Conservation (phyloP, 2,888 invertebrate species). For the Tribolium freemani region DNA sequence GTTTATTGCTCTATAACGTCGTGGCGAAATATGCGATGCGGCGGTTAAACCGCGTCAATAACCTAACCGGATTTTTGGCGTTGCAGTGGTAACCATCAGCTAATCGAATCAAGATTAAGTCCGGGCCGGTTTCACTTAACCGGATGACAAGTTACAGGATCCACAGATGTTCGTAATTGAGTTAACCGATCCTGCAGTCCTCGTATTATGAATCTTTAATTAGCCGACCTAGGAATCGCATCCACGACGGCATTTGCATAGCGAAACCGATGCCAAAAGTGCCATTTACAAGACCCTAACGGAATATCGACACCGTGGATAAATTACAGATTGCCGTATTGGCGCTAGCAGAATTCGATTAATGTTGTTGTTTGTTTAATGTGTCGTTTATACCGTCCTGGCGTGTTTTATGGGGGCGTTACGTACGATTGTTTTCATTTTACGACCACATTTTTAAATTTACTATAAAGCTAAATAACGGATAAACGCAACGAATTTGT, state of each 20-base stretch:
- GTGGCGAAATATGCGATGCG: slow-evolving; percentile 41
- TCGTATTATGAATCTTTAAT: slow-evolving; percentile 49
- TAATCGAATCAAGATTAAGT: slow-evolving; percentile 48
- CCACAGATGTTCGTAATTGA: slow-evolving; percentile 48
- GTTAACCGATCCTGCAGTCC: slow-evolving; percentile 43
- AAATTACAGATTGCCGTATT: slow-evolving; percentile 24
- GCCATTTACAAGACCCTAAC: slow-evolving; percentile 25
- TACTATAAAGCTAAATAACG: slow-evolving; percentile 14
- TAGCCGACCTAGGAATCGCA: slow-evolving; percentile 38
- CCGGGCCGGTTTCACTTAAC: slow-evolving; percentile 33
- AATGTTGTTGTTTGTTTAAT: slow-evolving; percentile 6
- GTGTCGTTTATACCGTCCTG: background rate
- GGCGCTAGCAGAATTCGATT: slow-evolving; percentile 16
- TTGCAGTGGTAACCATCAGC: slow-evolving; percentile 19
- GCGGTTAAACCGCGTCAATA: slow-evolving; percentile 11
- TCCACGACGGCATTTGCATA: slow-evolving; percentile 39
- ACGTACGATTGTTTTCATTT: slow-evolving; percentile 22
- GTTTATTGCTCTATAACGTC: slow-evolving; percentile 45
- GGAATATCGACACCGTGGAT: slow-evolving; percentile 20
- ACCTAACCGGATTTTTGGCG: slow-evolving; percentile 17
- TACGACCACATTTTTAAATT: slow-evolving; percentile 26
- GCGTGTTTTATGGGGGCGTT: slow-evolving; percentile 4
- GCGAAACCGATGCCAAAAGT: slow-evolving; percentile 30
- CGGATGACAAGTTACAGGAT: slow-evolving; percentile 46
- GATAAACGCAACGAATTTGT: background rate